These are phyloP conservation scores for Drosophila nigritarsus DNA, from an alignment of 2,888 invertebrate genomes.

Conservation along the genomic window DNA sequence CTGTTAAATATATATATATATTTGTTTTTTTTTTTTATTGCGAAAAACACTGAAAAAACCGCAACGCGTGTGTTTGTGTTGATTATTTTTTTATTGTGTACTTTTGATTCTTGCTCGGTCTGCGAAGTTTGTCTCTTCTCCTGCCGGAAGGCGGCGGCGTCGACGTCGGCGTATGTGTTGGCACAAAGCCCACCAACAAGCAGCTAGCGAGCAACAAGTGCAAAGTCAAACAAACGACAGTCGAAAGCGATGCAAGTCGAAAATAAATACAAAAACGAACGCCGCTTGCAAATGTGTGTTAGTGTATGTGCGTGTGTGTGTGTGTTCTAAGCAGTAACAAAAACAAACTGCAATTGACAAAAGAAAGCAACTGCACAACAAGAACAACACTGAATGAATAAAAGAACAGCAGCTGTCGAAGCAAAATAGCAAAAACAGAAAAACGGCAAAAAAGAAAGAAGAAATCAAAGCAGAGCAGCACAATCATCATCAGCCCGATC, in stretches of 20 bases:
- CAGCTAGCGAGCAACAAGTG: constrained; percentile 50
- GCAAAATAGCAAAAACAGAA: constrained; percentile 39
- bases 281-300: constrained; percentile 23
- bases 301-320: constrained; percentile 6
- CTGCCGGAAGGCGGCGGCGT: constrained; percentile 32
- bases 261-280: constrained; percentile 14
- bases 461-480: constrained; percentile 10
- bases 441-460: constrained; percentile 29
- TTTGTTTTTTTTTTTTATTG: constrained; percentile 45
- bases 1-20: constrained; percentile 4
- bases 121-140: constrained; percentile 12
- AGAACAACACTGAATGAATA: constrained; percentile 20
- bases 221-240: constrained; percentile 30
- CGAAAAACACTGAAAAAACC: constrained; percentile 18
- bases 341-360: constrained; percentile 31
- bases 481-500: constrained; percentile 38
- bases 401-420: constrained; percentile 60
- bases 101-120: constrained; percentile 25
- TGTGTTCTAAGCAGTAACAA: constrained; percentile 34
- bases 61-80: constrained; percentile 35
- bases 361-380: constrained; percentile 22
- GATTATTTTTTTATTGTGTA: constrained; percentile 29
- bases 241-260: constrained; percentile 29
- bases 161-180: constrained; percentile 19
- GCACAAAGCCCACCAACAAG: constrained; percentile 26